These are phyloP conservation scores for Scaptomyza caliginosa DNA, from an alignment of 2,888 invertebrate genomes.

Conservation along the genomic window DNA sequence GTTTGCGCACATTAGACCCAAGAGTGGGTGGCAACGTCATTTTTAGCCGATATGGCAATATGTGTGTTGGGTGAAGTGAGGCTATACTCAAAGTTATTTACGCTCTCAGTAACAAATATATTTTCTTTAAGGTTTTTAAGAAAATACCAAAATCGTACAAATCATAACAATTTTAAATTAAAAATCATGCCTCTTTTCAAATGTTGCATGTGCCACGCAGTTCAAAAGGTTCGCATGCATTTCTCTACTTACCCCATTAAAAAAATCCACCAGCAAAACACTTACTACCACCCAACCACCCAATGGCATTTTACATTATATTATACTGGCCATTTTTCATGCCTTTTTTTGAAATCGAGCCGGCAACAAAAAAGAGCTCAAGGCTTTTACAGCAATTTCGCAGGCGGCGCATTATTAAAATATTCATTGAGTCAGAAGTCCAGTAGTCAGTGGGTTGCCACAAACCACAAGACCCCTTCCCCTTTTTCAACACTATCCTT, in stretches of 20 bases:
- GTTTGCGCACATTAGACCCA: conserved; percentile 29
- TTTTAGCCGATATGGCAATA: conserved; percentile 28
- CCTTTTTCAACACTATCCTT: neutral
- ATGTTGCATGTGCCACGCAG: conserved; percentile 35
- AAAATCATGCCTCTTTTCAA: neutral
- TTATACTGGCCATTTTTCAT: conserved; percentile 39
- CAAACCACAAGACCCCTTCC: neutral
- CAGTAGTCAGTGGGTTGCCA: conserved; percentile 15
- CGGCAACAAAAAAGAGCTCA: conserved; percentile 54
- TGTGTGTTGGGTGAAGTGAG: neutral
- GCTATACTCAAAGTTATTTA: neutral
- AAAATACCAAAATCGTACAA: too few relatives aligned
- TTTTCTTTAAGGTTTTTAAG: too few relatives aligned
- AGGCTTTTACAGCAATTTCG: conserved; percentile 65
- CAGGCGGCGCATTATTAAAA: conserved; percentile 67
- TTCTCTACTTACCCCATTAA: neutral
- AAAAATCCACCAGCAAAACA: neutral
- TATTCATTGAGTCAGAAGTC: conserved; percentile 57
- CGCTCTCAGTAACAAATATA: neutral
- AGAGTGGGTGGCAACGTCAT: conserved; percentile 19
- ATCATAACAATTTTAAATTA: too few relatives aligned
- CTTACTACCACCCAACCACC: neutral
- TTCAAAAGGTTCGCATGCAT: conserved; percentile 12
- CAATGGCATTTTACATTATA: conserved; percentile 10
- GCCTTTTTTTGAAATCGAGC: conserved; percentile 10